phyloP scores from a whole-genome alignment of 1,140 invertebrate species.

The Micrasema minimum region DNA sequence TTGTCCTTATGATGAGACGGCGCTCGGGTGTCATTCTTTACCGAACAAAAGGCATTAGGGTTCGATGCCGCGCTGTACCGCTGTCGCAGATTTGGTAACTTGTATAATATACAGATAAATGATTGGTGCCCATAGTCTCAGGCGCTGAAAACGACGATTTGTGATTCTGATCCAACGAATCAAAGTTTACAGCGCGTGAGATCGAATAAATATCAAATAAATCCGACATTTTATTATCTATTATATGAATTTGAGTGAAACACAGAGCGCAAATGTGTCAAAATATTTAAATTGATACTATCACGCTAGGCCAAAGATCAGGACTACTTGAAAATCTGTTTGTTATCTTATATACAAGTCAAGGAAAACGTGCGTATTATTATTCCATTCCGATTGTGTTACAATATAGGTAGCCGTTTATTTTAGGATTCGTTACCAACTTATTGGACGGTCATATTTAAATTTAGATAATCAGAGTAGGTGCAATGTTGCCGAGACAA shows the following conservation, averaged over 20 bases:
- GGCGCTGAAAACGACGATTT: conserved; percentile 2
- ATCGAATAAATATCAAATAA: background rate
- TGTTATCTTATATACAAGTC: too few relatives aligned
- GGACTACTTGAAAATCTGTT: too few relatives aligned
- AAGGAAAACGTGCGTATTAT: too few relatives aligned
- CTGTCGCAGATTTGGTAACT: conserved; percentile 3
- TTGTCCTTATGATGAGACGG: conserved; percentile 11
- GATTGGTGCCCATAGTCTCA: background rate
- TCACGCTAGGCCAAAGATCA: too few relatives aligned
- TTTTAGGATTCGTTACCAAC: too few relatives aligned
- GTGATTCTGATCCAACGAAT: background rate
- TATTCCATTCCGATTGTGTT: too few relatives aligned
- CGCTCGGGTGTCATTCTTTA: conserved; percentile 23
- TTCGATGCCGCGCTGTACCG: conserved; percentile 24
- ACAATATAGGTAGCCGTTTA: too few relatives aligned
- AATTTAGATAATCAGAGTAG: conserved; percentile 2
- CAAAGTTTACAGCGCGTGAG: background rate
- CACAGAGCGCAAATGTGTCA: too few relatives aligned
- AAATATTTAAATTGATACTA: too few relatives aligned
- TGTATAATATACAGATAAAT: conserved; percentile 16
- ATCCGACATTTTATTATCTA: too few relatives aligned
- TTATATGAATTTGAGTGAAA: too few relatives aligned
- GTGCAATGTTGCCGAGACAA: background rate
- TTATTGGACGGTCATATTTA: too few relatives aligned
- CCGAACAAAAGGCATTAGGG: conserved; percentile 41